Percentiles rank a stretch among this genome's conserved stretches.
Conservation (phyloP, 2,888 invertebrate genomes). For the Sclerodermus sp. region DNA sequence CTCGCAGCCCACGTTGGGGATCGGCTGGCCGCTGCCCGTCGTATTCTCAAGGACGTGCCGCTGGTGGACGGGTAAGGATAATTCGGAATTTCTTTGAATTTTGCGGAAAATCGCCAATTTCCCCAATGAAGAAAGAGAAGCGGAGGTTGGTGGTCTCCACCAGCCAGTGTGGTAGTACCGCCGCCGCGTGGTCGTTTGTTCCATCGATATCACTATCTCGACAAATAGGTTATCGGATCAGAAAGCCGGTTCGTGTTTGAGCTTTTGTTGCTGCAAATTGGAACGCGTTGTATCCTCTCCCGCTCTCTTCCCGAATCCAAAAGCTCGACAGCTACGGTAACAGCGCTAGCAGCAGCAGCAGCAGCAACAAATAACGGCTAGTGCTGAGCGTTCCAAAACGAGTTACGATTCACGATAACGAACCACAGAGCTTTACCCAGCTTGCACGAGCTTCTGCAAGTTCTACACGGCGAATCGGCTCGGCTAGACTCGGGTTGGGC, state of each 20-base stretch:
- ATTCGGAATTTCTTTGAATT: not conserved
- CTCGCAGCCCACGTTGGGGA: conserved; percentile 53
- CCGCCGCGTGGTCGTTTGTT: not conserved
- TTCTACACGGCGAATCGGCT: no score
- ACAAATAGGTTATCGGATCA: conserved; percentile 18
- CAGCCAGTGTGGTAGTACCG: no score
- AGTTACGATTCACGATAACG: no score
- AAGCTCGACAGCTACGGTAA: no score
- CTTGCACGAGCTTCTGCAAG: no score
- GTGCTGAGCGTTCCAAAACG: no score
- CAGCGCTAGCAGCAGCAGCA: no score
- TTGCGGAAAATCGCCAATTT: not conserved
- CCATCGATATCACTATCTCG: conserved; percentile 9
- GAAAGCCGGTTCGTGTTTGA: conserved; percentile 19
- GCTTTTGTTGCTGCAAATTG: conserved; percentile 44
- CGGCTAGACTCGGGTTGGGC: no score
- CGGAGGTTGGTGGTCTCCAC: no score
- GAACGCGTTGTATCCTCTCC: conserved; percentile 26
- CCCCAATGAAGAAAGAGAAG: not conserved
- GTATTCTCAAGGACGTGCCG: conserved; percentile 50
- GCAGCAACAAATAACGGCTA: no score
- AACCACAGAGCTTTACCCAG: no score
- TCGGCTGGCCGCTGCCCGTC: conserved; percentile 51
- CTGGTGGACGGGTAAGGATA: conserved; percentile 50
- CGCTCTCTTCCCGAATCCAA: conserved; percentile 4